These are phyloP conservation scores for Morinoia aosen DNA, from an alignment of 2,888 invertebrate genomes.

Conservation along the genomic window DNA sequence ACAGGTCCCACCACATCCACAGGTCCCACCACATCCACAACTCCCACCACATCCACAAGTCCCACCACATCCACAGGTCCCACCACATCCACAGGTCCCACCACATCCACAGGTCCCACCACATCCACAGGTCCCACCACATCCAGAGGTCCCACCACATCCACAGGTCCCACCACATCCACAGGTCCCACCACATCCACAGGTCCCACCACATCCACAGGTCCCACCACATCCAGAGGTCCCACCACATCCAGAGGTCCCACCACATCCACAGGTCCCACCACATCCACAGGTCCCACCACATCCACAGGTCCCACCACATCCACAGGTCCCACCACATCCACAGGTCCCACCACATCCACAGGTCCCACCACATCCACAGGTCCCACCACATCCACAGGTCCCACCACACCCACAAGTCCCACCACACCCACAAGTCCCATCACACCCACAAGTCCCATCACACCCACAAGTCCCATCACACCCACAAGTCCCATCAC, in stretches of 20 bases:
- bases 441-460: neutral
- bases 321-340: neutral
- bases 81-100: neutral
- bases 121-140: neutral
- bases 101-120: neutral
- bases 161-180: neutral
- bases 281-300: neutral
- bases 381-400: neutral
- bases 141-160: neutral
- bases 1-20: neutral
- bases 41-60: neutral
- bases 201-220: neutral
- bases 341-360: neutral
- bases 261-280: neutral
- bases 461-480: neutral
- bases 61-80: neutral
- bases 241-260: neutral
- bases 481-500: neutral
- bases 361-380: neutral
- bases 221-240: neutral
- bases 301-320: neutral
- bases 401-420: neutral
- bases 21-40: neutral
- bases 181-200: neutral
- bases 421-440: neutral